Evolutionary conservation across 1,140 invertebrate species (phyloP).

Genomic region (Vollenhovia emeryi): DNA sequence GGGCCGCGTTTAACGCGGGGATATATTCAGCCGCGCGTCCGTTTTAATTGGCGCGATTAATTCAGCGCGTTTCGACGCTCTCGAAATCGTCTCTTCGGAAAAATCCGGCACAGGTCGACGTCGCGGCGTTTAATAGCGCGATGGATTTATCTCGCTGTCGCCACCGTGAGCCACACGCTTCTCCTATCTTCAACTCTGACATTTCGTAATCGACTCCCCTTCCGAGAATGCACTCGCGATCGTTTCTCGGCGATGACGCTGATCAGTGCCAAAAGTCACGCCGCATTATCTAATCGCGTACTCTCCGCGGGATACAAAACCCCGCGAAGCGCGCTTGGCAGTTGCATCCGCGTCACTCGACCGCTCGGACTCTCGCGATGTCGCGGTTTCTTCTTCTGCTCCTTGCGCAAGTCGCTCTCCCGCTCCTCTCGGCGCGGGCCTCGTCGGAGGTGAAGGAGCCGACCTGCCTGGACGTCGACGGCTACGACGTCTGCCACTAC

Average conservation of each 20-base stretch:
- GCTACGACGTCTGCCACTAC: slow-evolving; percentile 49
- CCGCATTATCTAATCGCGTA: background rate
- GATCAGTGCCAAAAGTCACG: slow-evolving; percentile 52
- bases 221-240: background rate
- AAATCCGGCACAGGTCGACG: background rate
- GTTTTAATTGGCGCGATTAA: slow-evolving; percentile 22
- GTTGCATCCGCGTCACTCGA: background rate
- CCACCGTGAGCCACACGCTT: background rate
- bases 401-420: background rate
- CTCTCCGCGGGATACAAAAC: background rate
- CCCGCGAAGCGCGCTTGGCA: background rate
- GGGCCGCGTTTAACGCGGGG: background rate
- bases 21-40: slow-evolving; percentile 19
- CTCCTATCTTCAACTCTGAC: slow-evolving; percentile 9
- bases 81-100: background rate
- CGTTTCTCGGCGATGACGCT: slow-evolving; percentile 2
- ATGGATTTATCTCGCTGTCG: background rate
- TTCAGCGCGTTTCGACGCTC: background rate
- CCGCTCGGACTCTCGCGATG: slow-evolving; percentile 13
- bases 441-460: background rate
- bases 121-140: background rate
- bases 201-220: background rate
- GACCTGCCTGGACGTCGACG: background rate
- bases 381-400: background rate
- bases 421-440: background rate